Evolutionary conservation across 2,888 invertebrate genomes (phyloP).

Genomic region (Agapostemon virescens): DNA sequence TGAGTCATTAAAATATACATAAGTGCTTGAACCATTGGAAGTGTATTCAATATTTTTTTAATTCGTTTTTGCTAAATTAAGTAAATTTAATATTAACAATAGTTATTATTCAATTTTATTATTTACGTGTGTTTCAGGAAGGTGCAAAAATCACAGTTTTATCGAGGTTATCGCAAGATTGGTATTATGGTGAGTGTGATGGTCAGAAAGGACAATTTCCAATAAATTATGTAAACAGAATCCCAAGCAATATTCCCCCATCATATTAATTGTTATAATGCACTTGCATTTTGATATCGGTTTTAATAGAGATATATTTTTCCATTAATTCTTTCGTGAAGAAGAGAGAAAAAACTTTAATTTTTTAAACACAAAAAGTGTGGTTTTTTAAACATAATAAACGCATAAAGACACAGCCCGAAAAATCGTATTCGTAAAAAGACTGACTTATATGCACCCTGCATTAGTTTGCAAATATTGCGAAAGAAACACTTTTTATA

Average conservation of each 20-base stretch:
- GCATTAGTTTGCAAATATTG: conserved; percentile 37
- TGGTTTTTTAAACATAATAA: not conserved
- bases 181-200: conserved; percentile 88
- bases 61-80: not conserved
- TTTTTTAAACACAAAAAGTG: not conserved
- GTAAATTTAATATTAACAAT: not conserved
- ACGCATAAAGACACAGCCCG: conserved; percentile 20
- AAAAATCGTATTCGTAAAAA: conserved; percentile 52
- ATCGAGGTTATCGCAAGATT: conserved; percentile 87
- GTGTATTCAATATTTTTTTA: not conserved
- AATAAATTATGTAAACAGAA: conserved; percentile 86
- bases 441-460: conserved; percentile 57
- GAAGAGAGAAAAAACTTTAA: conserved; percentile 4
- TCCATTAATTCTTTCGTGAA: conserved; percentile 4
- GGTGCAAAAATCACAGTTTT: conserved; percentile 85
- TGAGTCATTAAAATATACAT: conserved; percentile 70
- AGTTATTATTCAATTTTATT: not conserved
- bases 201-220: conserved; percentile 89
- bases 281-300: conserved; percentile 22
- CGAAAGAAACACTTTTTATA: conserved; percentile 27
- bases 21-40: not conserved
- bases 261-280: conserved; percentile 30
- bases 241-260: conserved; percentile 80
- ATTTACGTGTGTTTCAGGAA: conserved; percentile 79
- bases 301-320: conserved; percentile 31